Base-by-base conservation (phyloP, 2,797 vertebrate genomes). In the Helostoma temminkii region DNA sequence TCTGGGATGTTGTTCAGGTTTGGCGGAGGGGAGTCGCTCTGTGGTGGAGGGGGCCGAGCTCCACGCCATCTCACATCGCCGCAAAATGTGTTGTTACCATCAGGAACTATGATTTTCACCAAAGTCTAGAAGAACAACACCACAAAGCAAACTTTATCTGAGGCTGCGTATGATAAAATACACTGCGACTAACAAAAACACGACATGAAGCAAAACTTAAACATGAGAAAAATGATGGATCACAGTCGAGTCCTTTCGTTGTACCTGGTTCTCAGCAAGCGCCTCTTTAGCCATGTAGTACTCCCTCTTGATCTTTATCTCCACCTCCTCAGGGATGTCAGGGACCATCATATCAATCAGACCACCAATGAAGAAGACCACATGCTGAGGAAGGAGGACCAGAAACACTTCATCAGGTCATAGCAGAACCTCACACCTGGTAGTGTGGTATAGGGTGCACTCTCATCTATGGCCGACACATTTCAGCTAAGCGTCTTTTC, bases 261-360 rank as follows among this genome's bases (percentile, higher is more conserved):
- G 15, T 50, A 92, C 92, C 85, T 89, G 91, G 86, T 94, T 91
- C 70, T 94, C 94, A 0, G 92, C 93, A 71, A 94, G 88, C 0
- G 93, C 94, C 81, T 91, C 92, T 77, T 95, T 92, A 32, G 94
- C 94, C 84, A 94, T 84, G 80, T 91, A 95, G 46, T 91, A 83
- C 55, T 95, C 92, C n/a, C 93, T 86, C 81, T 95, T 95, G 41
- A 94, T 88, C 88, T 94, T 94, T 43, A 94, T 71, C 76, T 94
- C 92, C 80, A 94, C 85, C 3, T 93, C 92, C 60, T 91, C 92
- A 0, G 95, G 95, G 43, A 95, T 71, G 10, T 94, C 92, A 0
- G 94, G 93, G 12, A 95, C 93, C 75, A 96, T 88, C 84, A 94
- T 81, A 84, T 94, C 93, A 1, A 95, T 93, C 43, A 92, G 62